Evolutionary conservation across 35 echinoderm and acorn worm species (phyloP), one percentile per base, ranked within the genome.

Genomic region (Ophioderma brevispina): DNA sequence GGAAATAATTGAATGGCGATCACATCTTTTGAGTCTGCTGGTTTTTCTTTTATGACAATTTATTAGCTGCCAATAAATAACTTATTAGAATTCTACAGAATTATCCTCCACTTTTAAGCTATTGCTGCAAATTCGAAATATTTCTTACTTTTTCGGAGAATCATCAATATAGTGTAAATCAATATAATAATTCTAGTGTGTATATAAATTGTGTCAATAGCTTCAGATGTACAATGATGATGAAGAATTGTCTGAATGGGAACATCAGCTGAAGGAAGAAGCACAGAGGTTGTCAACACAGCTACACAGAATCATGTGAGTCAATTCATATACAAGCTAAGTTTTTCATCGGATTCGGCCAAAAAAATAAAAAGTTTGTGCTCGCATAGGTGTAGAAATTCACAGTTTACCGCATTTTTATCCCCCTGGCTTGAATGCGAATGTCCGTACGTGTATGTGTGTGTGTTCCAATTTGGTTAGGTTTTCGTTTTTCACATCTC

Each of bases 291-390:
- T 70, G n/a, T 70, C 59, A 70, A 25, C 6, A 2, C 59, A 70
- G 59, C 59, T 70, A 2, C 59, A 70, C 59, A 70, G 59, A 70
- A 70, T 70, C 28, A 70, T 70, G 59, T 70, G 59, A 70, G 59
- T 70, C 4, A 25, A 1, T 52, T 21, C 21, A 11, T 52, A 52
- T 21, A 52, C 46, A 52, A 52, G 46, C 8, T 21, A 52, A 11
- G 21, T 52, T 52, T 52, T 52, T 52, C 8, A 52, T 52, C 8
- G 21, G 8, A 52, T 8, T 11, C 21, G 46, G 21, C 21, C 46
- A 52, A 21, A 52, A 21, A 21, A 52, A 52, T 8, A 52, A 52
- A 21, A 52, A 52, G 8, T 11, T 52, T 21, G 8, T 52, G 46
- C 21, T 21, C 46, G 21, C 21, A 52, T 11, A 11, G 8, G 46